Percentiles rank a stretch among this genome's conserved stretches.
phyloP scores from a whole-genome alignment of 2,888 invertebrate genomes.

The Tryphoninae sp. region DNA sequence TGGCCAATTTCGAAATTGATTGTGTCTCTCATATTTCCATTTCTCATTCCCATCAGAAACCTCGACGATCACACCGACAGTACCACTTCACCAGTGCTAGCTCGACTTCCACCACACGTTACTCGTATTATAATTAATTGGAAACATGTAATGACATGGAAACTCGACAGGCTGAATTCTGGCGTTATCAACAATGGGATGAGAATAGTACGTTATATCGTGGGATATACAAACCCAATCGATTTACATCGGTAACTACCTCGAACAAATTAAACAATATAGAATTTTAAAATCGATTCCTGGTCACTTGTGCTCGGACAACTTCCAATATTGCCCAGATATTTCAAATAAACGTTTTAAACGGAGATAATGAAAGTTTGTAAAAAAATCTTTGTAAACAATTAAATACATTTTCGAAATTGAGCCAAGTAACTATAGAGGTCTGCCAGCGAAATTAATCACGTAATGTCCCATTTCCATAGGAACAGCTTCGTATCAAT shows the following conservation, averaged over 20 bases:
- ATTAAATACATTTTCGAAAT: no score
- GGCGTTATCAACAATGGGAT: constrained; percentile 5
- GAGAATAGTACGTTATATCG: not conserved
- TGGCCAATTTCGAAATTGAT: constrained; percentile 50
- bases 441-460: not conserved
- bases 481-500: not conserved
- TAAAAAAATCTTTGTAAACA: not conserved
- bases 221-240: constrained; percentile 5
- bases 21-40: constrained; percentile 33
- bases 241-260: not conserved
- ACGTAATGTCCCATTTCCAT: not conserved
- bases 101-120: not conserved
- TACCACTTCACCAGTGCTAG: not conserved
- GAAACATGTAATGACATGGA: constrained; percentile 23
- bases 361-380: no score
- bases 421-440: no score
- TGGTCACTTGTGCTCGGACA: not conserved
- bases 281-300: not conserved
- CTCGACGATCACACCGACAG: constrained; percentile 15
- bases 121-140: constrained; percentile 44
- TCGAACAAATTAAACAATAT: not conserved
- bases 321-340: no score
- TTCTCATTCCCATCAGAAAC: not conserved
- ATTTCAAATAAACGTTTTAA: no score
- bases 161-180: constrained; percentile 15